Evolutionary conservation across 1,140 invertebrate genomes (phyloP), one percentile per base, ranked within the genome.

Genomic region (Belonocnema kinseyi): DNA sequence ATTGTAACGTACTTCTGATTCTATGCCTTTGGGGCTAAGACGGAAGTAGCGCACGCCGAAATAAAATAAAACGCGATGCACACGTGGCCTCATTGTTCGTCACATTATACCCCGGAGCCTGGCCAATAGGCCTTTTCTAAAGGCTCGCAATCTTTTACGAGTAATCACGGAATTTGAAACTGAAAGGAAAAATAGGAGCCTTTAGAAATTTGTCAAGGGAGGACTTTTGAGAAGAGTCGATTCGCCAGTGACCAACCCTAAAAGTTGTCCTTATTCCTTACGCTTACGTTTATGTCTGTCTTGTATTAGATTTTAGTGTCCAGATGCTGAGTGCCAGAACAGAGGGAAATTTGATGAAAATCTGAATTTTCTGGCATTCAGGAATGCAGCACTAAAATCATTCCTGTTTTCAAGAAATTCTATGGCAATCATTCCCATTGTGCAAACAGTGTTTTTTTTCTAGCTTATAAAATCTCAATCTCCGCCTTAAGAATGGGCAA

Each of bases 61-160:
- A 46, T 46, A 46, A 46, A 46, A 46, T 46, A 46, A 46, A 46
- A 46, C 40, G 40, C 40, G 40, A 46, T 46, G 40, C 40, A 46
- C 40, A 46, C 40, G 40, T 46, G 40, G 40, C 40, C 40, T 46
- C 7, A 46, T 46, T 46, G 40, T 46, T 46, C 40, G 40, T 46
- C 8, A 46, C 26, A 33, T 33, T 46, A 46, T 46, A 11, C 40
- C 40, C 40, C 40, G 10, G 7, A 8, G 40, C 40, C 40, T 10
- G 7, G 40, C 8, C 40, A 46, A 46, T 46, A 11, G 40, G 40
- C 40, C 4, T 58, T 58, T 58, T 58, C 56, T 58, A 58, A 58
- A 21, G 56, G 53, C 56, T 58, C 56, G 11, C 19, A 58, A 58
- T 58, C 56, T 58, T 58, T 58, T 58, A 58, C 56, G 19, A 58